Evolutionary conservation across 2,888 invertebrate genomes (phyloP), one percentile per base, ranked within the genome.

Genomic region (Plagodis dolabraria): DNA sequence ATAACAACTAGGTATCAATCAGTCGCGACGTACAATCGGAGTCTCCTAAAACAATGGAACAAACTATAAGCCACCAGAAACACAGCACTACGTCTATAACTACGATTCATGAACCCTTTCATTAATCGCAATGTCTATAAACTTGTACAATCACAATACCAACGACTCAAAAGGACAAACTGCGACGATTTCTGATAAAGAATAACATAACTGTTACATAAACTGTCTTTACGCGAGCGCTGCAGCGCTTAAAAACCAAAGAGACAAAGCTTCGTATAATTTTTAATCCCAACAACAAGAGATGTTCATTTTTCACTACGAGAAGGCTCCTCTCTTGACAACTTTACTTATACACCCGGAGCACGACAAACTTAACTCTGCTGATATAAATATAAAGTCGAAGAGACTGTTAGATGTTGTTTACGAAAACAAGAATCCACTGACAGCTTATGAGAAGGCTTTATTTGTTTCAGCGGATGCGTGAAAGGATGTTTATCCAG

Each of bases 241-340:
- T 65, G 62, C 62, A 67, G 67, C 71, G 65, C 65, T 70, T 64
- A 63, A 66, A 72, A 55, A 67, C 63, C 62, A 49, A 72, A 80
- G 80, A 51, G 47, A 86, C 86, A 86, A 88, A 85, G 79, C 74
- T 63, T 74, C 75, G 81, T 77, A 83, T 89, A 86, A 88, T 89
- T 89, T 91, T 91, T 89, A 90, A 90, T 90, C 89, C 80, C 85
- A 75, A 83, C 85, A 78, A 79, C 81, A 76, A 61, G 87, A 83
- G 85, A 84, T 87, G 89, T 82, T 91, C 89, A 89, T 90, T 91
- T 91, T 88, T 90, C 89, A 86, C 53, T 9, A 46, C 82, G 74
- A 78, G 76, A 80, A 71, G 72, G 72, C 78, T 78, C 71, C 60
- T 65, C 57, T 51, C 56, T 63, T 67, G 67, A 72, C 69, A 53